Conservation (phyloP, 2,797 vertebrate genomes). For the Sciurus carolinensis region DNA sequence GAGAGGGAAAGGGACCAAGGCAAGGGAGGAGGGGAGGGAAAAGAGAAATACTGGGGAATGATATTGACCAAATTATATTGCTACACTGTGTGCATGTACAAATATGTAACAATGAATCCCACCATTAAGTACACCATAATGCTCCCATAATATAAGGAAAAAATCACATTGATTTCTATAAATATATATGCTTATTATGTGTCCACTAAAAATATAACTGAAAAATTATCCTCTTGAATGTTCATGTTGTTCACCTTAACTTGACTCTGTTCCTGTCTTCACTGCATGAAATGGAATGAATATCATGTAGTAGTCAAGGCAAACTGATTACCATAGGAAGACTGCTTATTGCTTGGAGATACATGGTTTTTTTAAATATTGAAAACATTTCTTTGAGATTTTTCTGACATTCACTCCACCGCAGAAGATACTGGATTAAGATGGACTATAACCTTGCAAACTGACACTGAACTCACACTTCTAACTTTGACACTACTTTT, state of each 20-base stretch:
- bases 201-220: not conserved
- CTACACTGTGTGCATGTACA: too few relatives aligned
- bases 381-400: not conserved
- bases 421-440: too few relatives aligned
- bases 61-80: too few relatives aligned
- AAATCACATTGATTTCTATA: too few relatives aligned
- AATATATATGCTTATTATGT: not conserved
- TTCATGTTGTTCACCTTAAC: not conserved
- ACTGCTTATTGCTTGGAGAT: not conserved
- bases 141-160: too few relatives aligned
- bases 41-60: too few relatives aligned
- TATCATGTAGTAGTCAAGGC: not conserved
- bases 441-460: not conserved
- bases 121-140: too few relatives aligned
- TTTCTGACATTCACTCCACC: not conserved
- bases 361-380: not conserved
- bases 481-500: not conserved
- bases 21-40: too few relatives aligned
- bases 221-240: not conserved
- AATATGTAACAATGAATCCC: too few relatives aligned
- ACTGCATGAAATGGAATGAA: not conserved
- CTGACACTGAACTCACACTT: too few relatives aligned
- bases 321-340: not conserved
- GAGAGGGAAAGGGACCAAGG: too few relatives aligned
- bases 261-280: not conserved